Conservation (phyloP, 2,797 vertebrate species). For the Cetoscarus ocellatus region DNA sequence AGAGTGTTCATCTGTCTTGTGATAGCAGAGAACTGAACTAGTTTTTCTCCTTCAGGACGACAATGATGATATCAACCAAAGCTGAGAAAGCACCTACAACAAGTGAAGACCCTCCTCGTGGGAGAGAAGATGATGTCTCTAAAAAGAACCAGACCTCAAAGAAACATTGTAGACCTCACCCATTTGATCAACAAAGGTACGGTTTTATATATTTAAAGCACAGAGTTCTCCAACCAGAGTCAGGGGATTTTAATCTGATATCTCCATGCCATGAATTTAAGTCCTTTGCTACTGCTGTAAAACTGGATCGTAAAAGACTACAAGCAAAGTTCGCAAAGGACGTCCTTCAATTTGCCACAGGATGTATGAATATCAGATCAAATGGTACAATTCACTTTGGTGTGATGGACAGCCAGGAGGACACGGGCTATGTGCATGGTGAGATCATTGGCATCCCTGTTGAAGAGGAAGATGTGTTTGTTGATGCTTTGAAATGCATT, state of each 20-base stretch:
- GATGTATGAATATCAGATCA: no score
- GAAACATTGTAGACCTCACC: conserved; percentile 78
- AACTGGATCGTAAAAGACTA: conserved; percentile 75
- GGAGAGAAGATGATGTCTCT: neutral
- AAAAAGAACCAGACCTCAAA: conserved; percentile 39
- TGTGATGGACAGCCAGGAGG: no score
- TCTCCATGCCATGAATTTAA: conserved; percentile 90
- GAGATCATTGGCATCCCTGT: conserved; percentile 83
- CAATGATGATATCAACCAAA: conserved; percentile 11
- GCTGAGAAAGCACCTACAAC: conserved; percentile 9
- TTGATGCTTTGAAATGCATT: conserved; percentile 85
- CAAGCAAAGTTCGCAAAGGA: conserved; percentile 88
- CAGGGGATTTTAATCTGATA: conserved; percentile 83
- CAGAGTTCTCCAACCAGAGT: conserved; percentile 86
- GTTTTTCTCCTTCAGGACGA: no score
- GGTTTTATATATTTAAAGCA: conserved; percentile 84
- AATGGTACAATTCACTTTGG: no score
- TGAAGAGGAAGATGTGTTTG: conserved; percentile 78
- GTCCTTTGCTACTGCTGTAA: conserved; percentile 79
- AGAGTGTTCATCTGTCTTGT: no score
- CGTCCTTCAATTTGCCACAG: conserved; percentile 86
- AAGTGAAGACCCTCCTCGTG: neutral
- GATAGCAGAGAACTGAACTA: no score
- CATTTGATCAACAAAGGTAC: conserved; percentile 77
- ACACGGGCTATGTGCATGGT: no score